Evolutionary conservation across 2,888 invertebrate species (phyloP).

Genomic region (Acleris laterana): DNA sequence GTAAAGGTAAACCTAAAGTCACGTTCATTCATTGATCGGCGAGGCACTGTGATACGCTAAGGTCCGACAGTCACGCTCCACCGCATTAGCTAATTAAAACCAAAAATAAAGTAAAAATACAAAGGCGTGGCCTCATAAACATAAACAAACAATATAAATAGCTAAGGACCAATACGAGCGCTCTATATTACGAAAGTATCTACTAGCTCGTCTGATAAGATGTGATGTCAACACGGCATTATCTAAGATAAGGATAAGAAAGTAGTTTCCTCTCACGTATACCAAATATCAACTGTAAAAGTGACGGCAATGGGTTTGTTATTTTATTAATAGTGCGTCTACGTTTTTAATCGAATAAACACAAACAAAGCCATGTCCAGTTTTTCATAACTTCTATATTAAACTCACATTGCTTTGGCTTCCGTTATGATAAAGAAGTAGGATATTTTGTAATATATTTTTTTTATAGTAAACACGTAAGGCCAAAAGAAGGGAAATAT

Average conservation of each 20-base stretch:
- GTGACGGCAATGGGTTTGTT: slow-evolving; percentile 5
- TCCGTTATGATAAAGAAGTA: not conserved
- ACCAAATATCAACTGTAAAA: slow-evolving; percentile 13
- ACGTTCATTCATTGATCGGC: slow-evolving; percentile 26
- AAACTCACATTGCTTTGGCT: not conserved
- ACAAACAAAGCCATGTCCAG: not conserved
- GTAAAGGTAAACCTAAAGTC: slow-evolving; percentile 17
- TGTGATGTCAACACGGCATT: slow-evolving; percentile 30
- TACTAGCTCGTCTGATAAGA: slow-evolving; percentile 16
- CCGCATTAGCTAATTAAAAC: slow-evolving; percentile 28
- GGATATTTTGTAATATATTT: slow-evolving; percentile 6
- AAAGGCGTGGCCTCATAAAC: slow-evolving; percentile 13
- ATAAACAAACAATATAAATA: slow-evolving; percentile 29
- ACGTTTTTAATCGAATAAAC: slow-evolving; percentile 6
- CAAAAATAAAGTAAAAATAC: slow-evolving; percentile 13
- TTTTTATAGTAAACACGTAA: slow-evolving; percentile 1
- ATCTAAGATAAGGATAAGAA: slow-evolving; percentile 35
- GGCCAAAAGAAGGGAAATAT: slow-evolving; percentile 19
- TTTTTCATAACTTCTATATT: not conserved
- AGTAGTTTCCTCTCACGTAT: slow-evolving; percentile 30
- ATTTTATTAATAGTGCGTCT: slow-evolving; percentile 2
- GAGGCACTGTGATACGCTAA: not conserved
- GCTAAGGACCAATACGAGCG: slow-evolving; percentile 15
- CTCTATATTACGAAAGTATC: slow-evolving; percentile 19
- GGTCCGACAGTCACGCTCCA: slow-evolving; percentile 25